phyloP scores from a whole-genome alignment of 2,797 vertebrate species.

The Crocidura indochinensis region DNA sequence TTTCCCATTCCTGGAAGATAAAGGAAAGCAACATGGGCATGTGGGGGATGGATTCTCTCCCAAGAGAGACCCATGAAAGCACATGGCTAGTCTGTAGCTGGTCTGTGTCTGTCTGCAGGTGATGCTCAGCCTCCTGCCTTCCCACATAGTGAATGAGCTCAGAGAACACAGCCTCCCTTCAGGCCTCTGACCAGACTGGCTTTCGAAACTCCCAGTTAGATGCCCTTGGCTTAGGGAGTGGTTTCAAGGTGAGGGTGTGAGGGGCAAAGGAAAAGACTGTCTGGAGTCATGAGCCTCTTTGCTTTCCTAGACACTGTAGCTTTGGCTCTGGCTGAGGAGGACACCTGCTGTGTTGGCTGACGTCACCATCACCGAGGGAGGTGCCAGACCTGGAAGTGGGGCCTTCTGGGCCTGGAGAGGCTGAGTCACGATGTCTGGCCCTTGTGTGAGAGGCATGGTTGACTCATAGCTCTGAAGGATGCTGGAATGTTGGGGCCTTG shows the following conservation, averaged over 20 bases:
- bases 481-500: neutral
- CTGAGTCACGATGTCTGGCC: constrained; percentile 33
- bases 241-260: rapidly evolving
- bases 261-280: neutral
- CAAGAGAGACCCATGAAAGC: too few relatives aligned
- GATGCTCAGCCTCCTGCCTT: neutral
- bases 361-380: too few relatives aligned
- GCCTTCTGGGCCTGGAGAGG: neutral
- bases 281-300: neutral
- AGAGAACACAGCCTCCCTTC: neutral
- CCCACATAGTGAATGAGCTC: neutral
- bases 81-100: too few relatives aligned
- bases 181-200: neutral
- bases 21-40: neutral
- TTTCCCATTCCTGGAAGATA: neutral
- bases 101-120: neutral
- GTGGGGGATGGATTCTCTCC: neutral
- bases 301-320: neutral
- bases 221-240: neutral
- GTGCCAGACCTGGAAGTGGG: neutral
- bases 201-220: neutral
- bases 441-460: neutral
- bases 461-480: neutral
- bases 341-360: constrained; percentile 56
- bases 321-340: neutral